Percentiles rank a stretch among this genome's conserved stretches.
These are phyloP conservation scores for Sarcophaga variegata DNA, from an alignment of 2,888 invertebrate species.

Conservation along the genomic window DNA sequence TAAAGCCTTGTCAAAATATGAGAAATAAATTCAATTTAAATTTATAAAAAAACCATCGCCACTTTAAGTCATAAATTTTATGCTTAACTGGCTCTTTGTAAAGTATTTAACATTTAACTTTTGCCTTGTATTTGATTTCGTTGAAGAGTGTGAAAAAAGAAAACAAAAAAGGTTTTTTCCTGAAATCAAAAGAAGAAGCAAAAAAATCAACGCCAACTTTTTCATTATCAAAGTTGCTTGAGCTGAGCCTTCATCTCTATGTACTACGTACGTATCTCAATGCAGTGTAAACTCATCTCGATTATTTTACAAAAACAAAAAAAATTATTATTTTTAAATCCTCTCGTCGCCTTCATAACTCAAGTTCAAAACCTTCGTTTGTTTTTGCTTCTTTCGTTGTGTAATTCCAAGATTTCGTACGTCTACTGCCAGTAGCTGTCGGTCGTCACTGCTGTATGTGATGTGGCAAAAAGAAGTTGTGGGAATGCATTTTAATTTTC, in stretches of 20 bases:
- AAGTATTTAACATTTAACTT: background rate
- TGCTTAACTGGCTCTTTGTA: background rate
- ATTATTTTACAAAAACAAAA: slow-evolving; percentile 41
- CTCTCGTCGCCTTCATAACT: slow-evolving; percentile 43
- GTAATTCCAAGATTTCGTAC: slow-evolving; percentile 35
- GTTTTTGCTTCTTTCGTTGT: background rate
- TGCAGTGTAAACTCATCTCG: slow-evolving; percentile 37
- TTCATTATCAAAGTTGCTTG: slow-evolving; percentile 37
- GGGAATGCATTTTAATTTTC: slow-evolving; percentile 51
- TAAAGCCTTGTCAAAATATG: background rate
- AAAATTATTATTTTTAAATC: slow-evolving; percentile 56
- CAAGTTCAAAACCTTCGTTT: slow-evolving; percentile 63
- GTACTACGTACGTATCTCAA: background rate
- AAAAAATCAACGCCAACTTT: slow-evolving; percentile 14
- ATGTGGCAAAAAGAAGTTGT: slow-evolving; percentile 35
- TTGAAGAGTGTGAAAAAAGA: too few relatives aligned
- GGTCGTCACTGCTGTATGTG: background rate
- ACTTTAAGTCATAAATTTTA: background rate
- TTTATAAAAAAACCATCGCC: background rate
- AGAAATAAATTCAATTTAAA: background rate
- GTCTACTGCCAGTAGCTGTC: slow-evolving; percentile 19
- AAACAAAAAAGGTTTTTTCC: too few relatives aligned
- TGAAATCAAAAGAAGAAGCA: too few relatives aligned
- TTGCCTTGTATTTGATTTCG: background rate
- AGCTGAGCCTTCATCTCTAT: slow-evolving; percentile 14